phyloP scores from a whole-genome alignment of 2,888 invertebrate species.

The Dynastes hyllus region DNA sequence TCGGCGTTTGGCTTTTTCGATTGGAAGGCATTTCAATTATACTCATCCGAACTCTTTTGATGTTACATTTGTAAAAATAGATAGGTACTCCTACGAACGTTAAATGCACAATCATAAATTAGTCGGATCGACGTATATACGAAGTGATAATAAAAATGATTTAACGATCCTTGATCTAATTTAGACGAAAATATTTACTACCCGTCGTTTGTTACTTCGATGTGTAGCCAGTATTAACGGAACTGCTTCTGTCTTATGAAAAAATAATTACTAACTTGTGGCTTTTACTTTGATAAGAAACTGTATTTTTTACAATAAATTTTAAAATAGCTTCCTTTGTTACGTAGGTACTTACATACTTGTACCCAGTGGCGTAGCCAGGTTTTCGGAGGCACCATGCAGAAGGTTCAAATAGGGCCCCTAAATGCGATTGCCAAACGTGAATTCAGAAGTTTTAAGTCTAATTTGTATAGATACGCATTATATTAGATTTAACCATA shows the following conservation, averaged over 20 bases:
- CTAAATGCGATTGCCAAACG: no score
- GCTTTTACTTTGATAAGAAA: no score
- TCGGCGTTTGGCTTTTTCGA: constrained; percentile 19
- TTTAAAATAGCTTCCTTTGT: no score
- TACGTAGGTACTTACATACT: no score
- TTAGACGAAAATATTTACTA: background rate
- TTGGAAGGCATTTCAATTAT: constrained; percentile 42
- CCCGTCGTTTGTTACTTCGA: background rate
- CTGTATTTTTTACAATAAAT: no score
- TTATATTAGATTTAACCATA: no score
- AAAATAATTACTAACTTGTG: no score
- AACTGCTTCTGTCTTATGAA: background rate
- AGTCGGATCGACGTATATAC: constrained; percentile 6
- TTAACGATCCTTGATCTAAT: constrained; percentile 6
- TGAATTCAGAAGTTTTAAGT: no score
- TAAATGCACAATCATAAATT: constrained; percentile 28
- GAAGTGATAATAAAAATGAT: background rate
- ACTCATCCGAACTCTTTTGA: constrained; percentile 36
- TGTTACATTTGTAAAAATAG: constrained; percentile 41
- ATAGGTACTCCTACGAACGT: constrained; percentile 27
- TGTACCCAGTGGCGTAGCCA: no score
- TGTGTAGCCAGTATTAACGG: background rate
- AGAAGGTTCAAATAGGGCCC: no score
- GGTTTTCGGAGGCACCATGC: no score
- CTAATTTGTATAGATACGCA: no score